Base-by-base conservation (phyloP, 2,113 vertebrate genomes). In the Pimephales promelas region DNA sequence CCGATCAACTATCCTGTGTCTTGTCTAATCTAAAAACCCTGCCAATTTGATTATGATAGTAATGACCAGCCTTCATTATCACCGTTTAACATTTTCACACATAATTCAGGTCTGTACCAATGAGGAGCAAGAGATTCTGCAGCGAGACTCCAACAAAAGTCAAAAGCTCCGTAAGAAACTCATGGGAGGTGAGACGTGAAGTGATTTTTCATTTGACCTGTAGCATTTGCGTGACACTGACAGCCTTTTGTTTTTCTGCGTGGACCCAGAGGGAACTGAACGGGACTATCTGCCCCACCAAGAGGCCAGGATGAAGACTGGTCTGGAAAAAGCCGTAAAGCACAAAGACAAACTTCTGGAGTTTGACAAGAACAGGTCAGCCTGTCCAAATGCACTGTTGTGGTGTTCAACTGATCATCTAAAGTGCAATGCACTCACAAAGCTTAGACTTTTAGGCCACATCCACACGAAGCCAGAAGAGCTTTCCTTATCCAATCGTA, bases 301-400 rank as follows among this genome's bases (percentile, higher is more conserved):
- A 77, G 96, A 98, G 86, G 90, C 93, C 0, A 91, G 83, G 14
- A 90, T 97, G 57, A 97, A 96, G 79, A 92, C 93, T 28, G 97
- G 97, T 5, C 90, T 98, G 86, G 96, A 99, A 82, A 95, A 95
- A 84, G 98, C 98, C n/a, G 81, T 97, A 79, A 96, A 97, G 83
- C 98, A 99, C 93, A 98, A 97, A 89, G 97, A 99, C 36, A 99
- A 97, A 86, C 90, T 99, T 76, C 83, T 99, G 90, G 98, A 99
- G 78, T 99, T 94, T 90, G 98, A 99, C 89, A 96, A 90, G 87
- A 99, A 95, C 28, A 98, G 98, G 97, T 99, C 91, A 56, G 85
- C n/a, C 4, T 71, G 56, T 77, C 28, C 20, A 18, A 28, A 79
- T 43, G 28, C 3, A 9, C 16, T 26, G n/a, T 10, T 7, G 1